Percentiles rank a stretch among this genome's conserved stretches.
Conservation (phyloP, 2,113 vertebrate species). For the Thamnaconus septentrionalis region DNA sequence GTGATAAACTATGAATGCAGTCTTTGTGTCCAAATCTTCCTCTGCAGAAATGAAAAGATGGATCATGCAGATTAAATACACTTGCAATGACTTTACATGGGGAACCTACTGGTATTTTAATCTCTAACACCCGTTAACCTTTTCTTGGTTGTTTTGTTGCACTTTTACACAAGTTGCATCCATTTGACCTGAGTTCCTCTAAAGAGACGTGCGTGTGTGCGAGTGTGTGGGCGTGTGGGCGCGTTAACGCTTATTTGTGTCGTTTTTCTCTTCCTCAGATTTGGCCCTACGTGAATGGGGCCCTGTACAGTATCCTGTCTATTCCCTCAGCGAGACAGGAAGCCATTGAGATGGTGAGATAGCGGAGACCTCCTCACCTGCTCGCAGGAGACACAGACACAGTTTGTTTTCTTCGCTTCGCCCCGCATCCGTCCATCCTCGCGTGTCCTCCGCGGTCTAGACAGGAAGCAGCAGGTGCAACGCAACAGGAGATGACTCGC, state of each 20-base stretch:
- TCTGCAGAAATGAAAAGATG: no score
- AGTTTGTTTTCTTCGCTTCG: conserved; percentile 13
- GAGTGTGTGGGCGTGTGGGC: no score
- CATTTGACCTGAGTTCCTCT: conserved; percentile 3
- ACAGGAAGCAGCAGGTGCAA: no score
- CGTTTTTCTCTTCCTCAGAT: conserved; percentile 74
- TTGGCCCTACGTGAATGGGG: conserved; percentile 91
- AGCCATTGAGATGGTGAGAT: conserved; percentile 93
- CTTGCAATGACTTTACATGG: no score
- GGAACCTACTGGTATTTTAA: no score
- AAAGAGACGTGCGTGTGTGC: neutral
- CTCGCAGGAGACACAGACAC: conserved; percentile 26
- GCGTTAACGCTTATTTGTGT: no score
- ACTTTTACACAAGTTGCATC: neutral
- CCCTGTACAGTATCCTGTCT: conserved; percentile 90
- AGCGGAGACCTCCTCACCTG: conserved; percentile 33
- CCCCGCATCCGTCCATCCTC: neutral
- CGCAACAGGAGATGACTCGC: no score
- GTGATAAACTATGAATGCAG: neutral
- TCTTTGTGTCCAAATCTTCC: neutral
- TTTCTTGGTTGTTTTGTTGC: neutral
- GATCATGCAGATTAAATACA: no score
- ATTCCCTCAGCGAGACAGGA: conserved; percentile 86
- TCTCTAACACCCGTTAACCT: no score
- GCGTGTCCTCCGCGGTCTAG: no score